phyloP scores from a whole-genome alignment of 2,113 vertebrate species.

The Bubo bubo region DNA sequence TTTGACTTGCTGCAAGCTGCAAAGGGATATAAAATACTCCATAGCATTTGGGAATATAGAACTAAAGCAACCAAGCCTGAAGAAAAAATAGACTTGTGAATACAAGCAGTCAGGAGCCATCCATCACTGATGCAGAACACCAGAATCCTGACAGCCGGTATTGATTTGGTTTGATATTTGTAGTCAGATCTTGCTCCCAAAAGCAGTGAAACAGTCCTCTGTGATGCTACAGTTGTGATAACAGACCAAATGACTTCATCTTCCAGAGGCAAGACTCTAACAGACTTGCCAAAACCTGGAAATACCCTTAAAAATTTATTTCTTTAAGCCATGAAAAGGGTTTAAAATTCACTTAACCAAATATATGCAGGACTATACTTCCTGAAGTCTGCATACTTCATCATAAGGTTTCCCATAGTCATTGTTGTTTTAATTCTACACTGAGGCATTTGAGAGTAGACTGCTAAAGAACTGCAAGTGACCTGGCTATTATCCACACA shows the following conservation, averaged over 20 bases:
- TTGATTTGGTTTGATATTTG: slow-evolving; percentile 30
- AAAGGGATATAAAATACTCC: slow-evolving; percentile 32
- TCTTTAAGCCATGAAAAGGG: not conserved
- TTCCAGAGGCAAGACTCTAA: not conserved
- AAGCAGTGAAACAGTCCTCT: not conserved
- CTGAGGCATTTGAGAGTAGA: not conserved
- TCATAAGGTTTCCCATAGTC: not conserved
- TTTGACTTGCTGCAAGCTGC: slow-evolving; percentile 38
- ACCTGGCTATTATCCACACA: not conserved
- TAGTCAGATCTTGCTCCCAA: slow-evolving; percentile 7
- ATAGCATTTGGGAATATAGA: slow-evolving; percentile 44
- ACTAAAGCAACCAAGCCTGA: not conserved
- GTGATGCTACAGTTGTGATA: not conserved
- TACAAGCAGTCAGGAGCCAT: slow-evolving; percentile 12
- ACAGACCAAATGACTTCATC: not conserved
- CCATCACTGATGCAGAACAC: slow-evolving; percentile 6
- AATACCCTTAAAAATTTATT: not conserved
- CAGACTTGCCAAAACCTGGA: not conserved
- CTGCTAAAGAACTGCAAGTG: not conserved
- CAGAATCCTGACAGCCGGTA: slow-evolving; percentile 12
- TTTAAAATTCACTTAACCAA: not conserved
- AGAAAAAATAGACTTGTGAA: slow-evolving; percentile 52
- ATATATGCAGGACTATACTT: not conserved
- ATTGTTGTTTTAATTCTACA: not conserved
- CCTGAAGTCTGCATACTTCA: not conserved